Evolutionary conservation across 1,140 invertebrate species (phyloP).

Genomic region (Diachasma alloeum): DNA sequence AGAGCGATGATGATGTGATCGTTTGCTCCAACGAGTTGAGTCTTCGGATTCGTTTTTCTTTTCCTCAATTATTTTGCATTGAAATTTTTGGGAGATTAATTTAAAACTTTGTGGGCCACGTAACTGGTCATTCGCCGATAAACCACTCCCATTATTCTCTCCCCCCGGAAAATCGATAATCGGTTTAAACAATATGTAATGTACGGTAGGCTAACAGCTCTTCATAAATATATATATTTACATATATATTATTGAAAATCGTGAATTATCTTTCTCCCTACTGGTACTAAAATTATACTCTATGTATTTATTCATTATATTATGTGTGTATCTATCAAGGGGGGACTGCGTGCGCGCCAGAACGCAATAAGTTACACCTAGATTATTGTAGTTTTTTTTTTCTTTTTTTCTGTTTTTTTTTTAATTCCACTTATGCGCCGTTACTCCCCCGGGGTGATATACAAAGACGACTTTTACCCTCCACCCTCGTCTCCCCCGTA

Average conservation of each 20-base stretch:
- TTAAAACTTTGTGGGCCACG: constrained; percentile 30
- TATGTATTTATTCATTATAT: background rate
- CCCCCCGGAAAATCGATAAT: constrained; percentile 24
- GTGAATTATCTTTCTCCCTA: constrained; percentile 44
- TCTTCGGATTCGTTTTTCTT: constrained; percentile 9
- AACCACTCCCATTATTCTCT: background rate
- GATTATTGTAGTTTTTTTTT: constrained; percentile 26
- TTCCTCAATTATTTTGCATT: background rate
- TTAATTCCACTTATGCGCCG: constrained; percentile 13
- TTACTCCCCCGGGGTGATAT: constrained; percentile 7
- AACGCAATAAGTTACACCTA: constrained; percentile 7
- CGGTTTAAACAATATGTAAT: constrained; percentile 34
- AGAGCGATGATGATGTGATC: constrained; percentile 13
- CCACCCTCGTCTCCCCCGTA: constrained; percentile 11
- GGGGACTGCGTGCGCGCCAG: constrained; percentile 11
- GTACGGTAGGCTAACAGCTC: constrained; percentile 39
- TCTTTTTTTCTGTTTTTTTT: constrained; percentile 26
- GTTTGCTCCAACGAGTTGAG: background rate
- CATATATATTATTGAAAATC: constrained; percentile 48
- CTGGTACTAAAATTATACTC: constrained; percentile 30
- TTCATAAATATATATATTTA: constrained; percentile 39
- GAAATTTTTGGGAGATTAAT: background rate
- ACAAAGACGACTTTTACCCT: constrained; percentile 16
- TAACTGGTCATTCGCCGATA: constrained; percentile 32
- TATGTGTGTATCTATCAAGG: constrained; percentile 24